phyloP scores from a whole-genome alignment of 2,797 vertebrate species.

The Myotis myotis region DNA sequence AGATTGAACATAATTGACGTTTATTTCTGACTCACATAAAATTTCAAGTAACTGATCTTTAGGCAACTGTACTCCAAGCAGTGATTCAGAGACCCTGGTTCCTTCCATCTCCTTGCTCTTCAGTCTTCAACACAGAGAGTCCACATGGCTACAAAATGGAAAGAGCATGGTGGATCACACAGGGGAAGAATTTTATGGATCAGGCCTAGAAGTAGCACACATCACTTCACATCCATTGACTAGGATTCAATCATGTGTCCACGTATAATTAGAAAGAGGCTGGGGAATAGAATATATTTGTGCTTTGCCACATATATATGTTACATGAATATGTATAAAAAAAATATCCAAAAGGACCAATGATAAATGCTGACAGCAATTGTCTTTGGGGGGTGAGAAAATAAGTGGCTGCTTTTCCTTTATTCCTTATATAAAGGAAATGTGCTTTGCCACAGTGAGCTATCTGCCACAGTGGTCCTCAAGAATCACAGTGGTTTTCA shows the following conservation, averaged over 20 bases:
- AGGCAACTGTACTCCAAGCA: background rate
- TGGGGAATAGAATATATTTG: background rate
- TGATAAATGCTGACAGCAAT: background rate
- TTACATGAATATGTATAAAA: background rate
- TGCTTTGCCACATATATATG: background rate
- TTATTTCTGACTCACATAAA: background rate
- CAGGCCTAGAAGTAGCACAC: background rate
- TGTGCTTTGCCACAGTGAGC: fast-evolving
- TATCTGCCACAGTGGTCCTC: background rate
- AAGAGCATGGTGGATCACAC: background rate
- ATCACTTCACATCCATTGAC: background rate
- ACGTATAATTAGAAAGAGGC: background rate
- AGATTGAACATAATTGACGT: background rate
- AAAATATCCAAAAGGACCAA: background rate
- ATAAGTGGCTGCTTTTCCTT: background rate
- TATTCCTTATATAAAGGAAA: background rate
- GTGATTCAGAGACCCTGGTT: background rate
- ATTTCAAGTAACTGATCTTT: background rate
- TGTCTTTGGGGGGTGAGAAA: background rate
- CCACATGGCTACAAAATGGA: background rate
- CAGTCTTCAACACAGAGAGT: background rate
- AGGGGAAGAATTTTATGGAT: background rate
- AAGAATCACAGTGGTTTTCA: background rate
- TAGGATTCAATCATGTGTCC: background rate
- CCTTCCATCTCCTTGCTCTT: background rate